A percentile compares a stretch with the other conserved stretches of the same genome.
These are phyloP conservation scores for Oceanodroma leucorhoa DNA, from an alignment of 2,797 vertebrate genomes.

Conservation along the genomic window DNA sequence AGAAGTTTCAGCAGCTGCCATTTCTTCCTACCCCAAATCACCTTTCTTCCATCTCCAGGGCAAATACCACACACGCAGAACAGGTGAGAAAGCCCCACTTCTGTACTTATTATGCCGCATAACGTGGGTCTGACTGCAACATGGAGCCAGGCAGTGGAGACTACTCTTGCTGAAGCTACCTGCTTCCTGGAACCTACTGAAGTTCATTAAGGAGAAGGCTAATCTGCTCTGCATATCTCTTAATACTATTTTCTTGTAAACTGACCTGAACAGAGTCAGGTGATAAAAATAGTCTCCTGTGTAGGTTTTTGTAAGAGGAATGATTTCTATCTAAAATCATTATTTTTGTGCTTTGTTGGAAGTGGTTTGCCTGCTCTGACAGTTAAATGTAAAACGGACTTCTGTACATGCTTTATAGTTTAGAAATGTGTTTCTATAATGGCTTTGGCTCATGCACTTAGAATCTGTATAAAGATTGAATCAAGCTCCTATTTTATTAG, in stretches of 20 bases:
- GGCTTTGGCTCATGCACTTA: neutral
- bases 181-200: neutral
- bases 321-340: neutral
- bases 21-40: neutral
- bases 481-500: neutral
- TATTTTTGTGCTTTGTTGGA: neutral
- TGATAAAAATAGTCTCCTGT: neutral
- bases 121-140: neutral
- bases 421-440: neutral
- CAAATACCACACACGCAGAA: neutral
- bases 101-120: neutral
- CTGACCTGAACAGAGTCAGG: neutral
- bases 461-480: neutral
- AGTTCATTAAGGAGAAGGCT: neutral
- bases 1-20: neutral
- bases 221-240: neutral
- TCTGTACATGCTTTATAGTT: neutral
- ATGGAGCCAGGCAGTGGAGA: rapidly evolving
- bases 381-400: neutral
- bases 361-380: neutral
- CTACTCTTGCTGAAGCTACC: neutral
- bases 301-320: neutral
- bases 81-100: neutral
- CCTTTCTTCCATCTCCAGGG: neutral
- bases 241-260: neutral